These are phyloP conservation scores for Heliconius sara DNA, from an alignment of 2,888 invertebrate genomes.

Conservation along the genomic window DNA sequence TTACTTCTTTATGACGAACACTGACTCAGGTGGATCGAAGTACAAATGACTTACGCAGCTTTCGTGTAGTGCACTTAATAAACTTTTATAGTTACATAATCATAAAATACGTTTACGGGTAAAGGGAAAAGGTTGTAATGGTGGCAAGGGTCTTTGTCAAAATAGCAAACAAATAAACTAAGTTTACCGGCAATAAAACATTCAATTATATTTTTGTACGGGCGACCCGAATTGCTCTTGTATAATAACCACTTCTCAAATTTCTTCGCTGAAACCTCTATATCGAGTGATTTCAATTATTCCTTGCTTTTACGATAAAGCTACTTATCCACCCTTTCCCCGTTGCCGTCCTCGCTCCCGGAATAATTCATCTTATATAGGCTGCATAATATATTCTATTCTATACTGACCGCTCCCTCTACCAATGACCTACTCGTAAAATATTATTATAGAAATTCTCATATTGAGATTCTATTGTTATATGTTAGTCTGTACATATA, in stretches of 20 bases:
- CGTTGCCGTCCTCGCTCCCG: background rate
- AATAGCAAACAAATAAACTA: no score
- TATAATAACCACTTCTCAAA: constrained; percentile 26
- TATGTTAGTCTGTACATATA: background rate
- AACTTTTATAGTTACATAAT: background rate
- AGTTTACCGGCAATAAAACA: no score
- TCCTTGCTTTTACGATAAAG: constrained; percentile 9
- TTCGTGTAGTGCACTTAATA: constrained; percentile 5
- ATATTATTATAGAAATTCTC: background rate
- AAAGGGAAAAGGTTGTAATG: no score
- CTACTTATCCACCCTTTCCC: background rate
- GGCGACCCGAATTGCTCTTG: background rate
- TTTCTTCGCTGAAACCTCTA: constrained; percentile 12
- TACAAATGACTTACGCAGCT: background rate
- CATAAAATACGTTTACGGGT: background rate
- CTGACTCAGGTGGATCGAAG: background rate
- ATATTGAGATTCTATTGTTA: background rate
- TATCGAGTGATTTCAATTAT: constrained; percentile 21
- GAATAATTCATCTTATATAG: constrained; percentile 16
- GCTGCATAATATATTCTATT: constrained; percentile 19
- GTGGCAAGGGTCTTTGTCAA: no score
- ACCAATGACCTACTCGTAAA: background rate
- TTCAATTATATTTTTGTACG: no score
- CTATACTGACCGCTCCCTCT: constrained; percentile 6
- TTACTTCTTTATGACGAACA: constrained; percentile 9